Conservation (phyloP, 2,888 invertebrate species). For the Erynnis tages region DNA sequence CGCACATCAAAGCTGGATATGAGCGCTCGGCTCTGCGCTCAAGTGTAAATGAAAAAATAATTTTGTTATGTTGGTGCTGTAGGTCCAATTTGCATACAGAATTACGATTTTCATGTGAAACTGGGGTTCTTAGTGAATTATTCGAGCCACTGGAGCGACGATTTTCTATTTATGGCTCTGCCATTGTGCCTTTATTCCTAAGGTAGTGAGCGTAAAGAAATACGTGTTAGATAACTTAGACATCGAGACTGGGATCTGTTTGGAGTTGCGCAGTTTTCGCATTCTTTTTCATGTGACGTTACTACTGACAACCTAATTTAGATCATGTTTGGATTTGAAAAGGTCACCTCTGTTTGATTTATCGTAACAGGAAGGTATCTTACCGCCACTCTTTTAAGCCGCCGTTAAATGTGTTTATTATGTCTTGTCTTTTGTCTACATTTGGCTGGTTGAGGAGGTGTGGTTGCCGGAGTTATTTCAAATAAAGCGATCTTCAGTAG, state of each 20-base stretch:
- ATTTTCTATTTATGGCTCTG: conserved; percentile 72
- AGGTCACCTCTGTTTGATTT: too few relatives aligned
- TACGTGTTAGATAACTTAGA: conserved; percentile 53
- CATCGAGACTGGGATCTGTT: conserved; percentile 29
- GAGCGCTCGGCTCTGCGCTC: conserved; percentile 15
- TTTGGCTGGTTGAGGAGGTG: too few relatives aligned
- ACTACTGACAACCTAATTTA: not conserved
- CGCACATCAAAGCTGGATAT: conserved; percentile 11
- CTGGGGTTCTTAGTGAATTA: conserved; percentile 70
- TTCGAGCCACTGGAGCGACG: conserved; percentile 75
- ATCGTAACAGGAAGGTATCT: too few relatives aligned
- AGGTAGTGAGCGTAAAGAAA: conserved; percentile 66
- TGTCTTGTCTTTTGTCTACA: too few relatives aligned
- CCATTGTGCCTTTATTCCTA: conserved; percentile 72
- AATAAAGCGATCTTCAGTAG: too few relatives aligned
- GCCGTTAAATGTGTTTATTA: too few relatives aligned
- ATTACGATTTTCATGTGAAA: conserved; percentile 75
- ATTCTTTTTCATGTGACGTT: not conserved
- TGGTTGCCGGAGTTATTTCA: too few relatives aligned
- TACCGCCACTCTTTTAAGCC: too few relatives aligned
- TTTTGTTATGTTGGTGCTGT: conserved; percentile 45
- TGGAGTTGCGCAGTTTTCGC: conserved; percentile 14
- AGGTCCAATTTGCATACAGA: conserved; percentile 73
- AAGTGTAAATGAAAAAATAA: conserved; percentile 27
- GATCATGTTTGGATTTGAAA: too few relatives aligned